Conservation (phyloP, 92 coral and sea anemone genomes). For the Bergia sp. region DNA sequence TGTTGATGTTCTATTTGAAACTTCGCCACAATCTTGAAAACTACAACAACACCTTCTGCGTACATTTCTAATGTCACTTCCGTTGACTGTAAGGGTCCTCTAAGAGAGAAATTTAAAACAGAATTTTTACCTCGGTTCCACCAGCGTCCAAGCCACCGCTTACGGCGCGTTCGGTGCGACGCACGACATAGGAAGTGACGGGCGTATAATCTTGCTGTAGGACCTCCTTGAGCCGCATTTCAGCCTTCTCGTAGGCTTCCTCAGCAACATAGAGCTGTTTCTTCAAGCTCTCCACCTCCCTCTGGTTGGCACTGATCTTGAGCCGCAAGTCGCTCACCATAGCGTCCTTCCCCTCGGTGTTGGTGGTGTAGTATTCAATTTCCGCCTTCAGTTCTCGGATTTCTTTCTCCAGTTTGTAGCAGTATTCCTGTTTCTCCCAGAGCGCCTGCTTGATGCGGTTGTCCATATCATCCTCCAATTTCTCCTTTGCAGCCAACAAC, state of each 20-base stretch:
- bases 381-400: constrained; percentile 60
- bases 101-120: neutral
- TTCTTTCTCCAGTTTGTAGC: constrained; percentile 65
- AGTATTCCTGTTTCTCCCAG: constrained; percentile 60
- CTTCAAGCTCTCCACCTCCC: constrained; percentile 47
- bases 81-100: neutral
- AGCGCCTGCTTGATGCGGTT: constrained; percentile 49
- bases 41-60: too few species aligned
- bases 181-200: constrained; percentile 52
- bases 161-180: constrained; percentile 21
- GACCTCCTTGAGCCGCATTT: constrained; percentile 59
- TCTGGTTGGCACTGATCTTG: constrained; percentile 42
- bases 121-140: neutral
- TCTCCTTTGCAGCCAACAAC: constrained; percentile 43
- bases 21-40: too few species aligned
- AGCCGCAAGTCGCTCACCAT: constrained; percentile 52
- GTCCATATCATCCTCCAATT: constrained; percentile 58
- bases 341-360: constrained; percentile 52
- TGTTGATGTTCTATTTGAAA: too few species aligned
- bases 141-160: neutral
- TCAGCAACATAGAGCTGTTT: constrained; percentile 57
- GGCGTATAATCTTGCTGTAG: constrained; percentile 52
- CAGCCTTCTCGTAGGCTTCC: constrained; percentile 65
- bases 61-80: too few species aligned
- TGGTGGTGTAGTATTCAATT: constrained; percentile 53